Evolutionary conservation across 2,113 vertebrate species (phyloP).

Genomic region (Cololabis saira): DNA sequence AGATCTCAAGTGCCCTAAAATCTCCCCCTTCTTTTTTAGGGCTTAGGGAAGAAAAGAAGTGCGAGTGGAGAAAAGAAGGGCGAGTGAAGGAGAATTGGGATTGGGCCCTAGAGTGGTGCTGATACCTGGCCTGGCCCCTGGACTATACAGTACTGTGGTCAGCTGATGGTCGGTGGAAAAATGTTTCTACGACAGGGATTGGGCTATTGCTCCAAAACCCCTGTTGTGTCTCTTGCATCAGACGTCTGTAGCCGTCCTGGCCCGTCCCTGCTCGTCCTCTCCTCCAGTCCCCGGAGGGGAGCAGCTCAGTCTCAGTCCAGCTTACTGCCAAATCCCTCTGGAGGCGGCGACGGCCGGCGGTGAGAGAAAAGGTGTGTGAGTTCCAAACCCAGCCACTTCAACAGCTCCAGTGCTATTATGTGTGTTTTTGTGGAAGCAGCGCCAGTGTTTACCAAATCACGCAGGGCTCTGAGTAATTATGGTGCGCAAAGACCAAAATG

Average conservation of each 20-base stretch:
- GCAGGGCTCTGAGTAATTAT: slow-evolving; percentile 64
- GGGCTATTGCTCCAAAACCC: neutral
- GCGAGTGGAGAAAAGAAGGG: too few species aligned
- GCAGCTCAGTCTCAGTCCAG: slow-evolving; percentile 4
- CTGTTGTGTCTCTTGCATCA: slow-evolving; percentile 11
- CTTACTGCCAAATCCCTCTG: slow-evolving; percentile 15
- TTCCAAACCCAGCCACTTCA: slow-evolving; percentile 63
- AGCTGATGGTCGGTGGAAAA: neutral
- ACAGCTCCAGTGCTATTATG: slow-evolving; percentile 45
- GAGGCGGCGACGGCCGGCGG: slow-evolving; percentile 59
- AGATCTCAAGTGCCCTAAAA: too few species aligned
- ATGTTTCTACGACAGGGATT: neutral
- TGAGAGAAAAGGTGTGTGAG: slow-evolving; percentile 50
- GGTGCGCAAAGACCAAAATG: slow-evolving; percentile 46
- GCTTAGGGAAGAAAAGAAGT: too few species aligned
- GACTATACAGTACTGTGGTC: neutral
- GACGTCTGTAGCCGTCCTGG: neutral
- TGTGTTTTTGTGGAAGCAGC: slow-evolving; percentile 52
- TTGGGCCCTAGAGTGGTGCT: too few species aligned
- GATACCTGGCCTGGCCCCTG: too few species aligned
- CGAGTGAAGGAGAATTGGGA: too few species aligned
- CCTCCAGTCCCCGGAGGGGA: slow-evolving; percentile 17
- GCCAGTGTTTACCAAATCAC: slow-evolving; percentile 67
- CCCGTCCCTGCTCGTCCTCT: neutral
- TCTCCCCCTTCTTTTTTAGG: too few species aligned